Percentiles rank a stretch among this genome's conserved stretches.
Evolutionary conservation across 2,113 vertebrate species (phyloP).

Genomic region (Clarias magur): DNA sequence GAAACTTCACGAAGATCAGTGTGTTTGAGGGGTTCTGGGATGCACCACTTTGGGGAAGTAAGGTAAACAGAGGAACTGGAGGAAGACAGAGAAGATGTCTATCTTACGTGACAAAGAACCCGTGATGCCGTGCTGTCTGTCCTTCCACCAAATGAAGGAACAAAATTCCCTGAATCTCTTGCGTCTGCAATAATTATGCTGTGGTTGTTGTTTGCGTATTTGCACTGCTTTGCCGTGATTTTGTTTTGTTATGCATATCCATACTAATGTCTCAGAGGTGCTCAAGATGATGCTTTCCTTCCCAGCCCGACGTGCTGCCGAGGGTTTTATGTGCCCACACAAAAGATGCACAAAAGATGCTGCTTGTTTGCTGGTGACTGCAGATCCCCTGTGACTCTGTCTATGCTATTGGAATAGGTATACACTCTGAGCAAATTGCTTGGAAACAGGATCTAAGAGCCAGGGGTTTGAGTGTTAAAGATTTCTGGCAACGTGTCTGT

Average conservation of each 20-base stretch:
- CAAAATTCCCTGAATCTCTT: slow-evolving; percentile 42
- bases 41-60: slow-evolving; percentile 29
- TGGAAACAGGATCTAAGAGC: slow-evolving; percentile 41
- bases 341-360: background rate
- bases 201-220: slow-evolving; percentile 40
- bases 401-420: background rate
- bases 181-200: slow-evolving; percentile 30
- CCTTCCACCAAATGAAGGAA: background rate
- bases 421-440: slow-evolving; percentile 23
- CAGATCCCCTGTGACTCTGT: slow-evolving; percentile 19
- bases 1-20: slow-evolving; percentile 20
- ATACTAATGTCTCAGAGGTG: slow-evolving; percentile 38
- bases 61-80: slow-evolving; percentile 21
- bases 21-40: slow-evolving; percentile 9
- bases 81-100: background rate
- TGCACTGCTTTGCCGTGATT: slow-evolving; percentile 42
- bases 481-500: slow-evolving; percentile 11
- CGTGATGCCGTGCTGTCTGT: background rate
- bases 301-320: background rate
- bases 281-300: slow-evolving; percentile 50
- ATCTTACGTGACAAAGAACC: background rate
- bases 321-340: slow-evolving; percentile 33
- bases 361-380: slow-evolving; percentile 40
- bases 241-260: slow-evolving; percentile 23
- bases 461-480: slow-evolving; percentile 28